phyloP scores from a whole-genome alignment of 2,113 vertebrate genomes.

The Trematocara zebra region DNA sequence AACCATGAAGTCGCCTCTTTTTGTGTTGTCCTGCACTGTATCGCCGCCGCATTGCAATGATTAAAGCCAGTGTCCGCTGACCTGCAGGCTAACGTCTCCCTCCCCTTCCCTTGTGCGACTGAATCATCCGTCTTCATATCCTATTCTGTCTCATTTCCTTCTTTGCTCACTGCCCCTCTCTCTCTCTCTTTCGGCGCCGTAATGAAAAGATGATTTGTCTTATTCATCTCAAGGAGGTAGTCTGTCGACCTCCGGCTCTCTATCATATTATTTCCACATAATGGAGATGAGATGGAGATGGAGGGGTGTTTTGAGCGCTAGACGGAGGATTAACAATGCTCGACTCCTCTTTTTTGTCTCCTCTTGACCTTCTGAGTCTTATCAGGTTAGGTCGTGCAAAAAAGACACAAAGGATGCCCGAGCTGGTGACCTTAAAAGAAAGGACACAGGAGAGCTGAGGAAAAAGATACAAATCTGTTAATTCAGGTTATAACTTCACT shows the following conservation, averaged over 20 bases:
- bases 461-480: neutral
- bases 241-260: constrained; percentile 21
- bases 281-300: constrained; percentile 23
- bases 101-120: neutral
- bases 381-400: neutral
- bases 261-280: constrained; percentile 29
- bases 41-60: neutral
- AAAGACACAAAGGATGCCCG: neutral
- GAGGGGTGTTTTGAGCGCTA: constrained; percentile 12
- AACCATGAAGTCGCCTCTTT: neutral
- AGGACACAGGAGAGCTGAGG: neutral
- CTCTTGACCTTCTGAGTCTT: constrained; percentile 19
- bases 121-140: constrained; percentile 25
- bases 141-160: constrained; percentile 20
- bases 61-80: neutral
- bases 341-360: neutral
- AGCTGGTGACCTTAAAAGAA: neutral
- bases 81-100: neutral
- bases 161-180: neutral
- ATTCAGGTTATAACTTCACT: neutral
- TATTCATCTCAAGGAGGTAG: constrained; percentile 23
- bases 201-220: constrained; percentile 56
- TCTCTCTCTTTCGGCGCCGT: neutral
- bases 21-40: neutral
- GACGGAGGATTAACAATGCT: neutral